phyloP scores from a whole-genome alignment of 2,113 vertebrate genomes.

The Oryzias woworae region DNA sequence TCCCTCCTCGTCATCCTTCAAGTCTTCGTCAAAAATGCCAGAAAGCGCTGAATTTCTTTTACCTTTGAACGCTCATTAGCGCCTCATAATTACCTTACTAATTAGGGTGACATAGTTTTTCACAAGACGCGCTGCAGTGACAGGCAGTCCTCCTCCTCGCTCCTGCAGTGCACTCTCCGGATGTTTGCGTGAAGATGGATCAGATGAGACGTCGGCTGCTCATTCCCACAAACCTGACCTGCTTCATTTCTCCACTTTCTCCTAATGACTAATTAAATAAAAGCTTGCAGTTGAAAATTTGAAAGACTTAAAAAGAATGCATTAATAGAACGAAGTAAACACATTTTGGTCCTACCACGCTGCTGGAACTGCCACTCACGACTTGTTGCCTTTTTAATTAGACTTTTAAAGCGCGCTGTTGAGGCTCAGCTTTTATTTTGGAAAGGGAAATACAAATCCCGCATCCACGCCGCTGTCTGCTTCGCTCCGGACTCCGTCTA shows the following conservation, averaged over 20 bases:
- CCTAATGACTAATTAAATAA: too few relatives aligned
- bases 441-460: too few relatives aligned
- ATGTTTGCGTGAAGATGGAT: constrained; percentile 22
- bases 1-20: constrained; percentile 31
- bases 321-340: neutral
- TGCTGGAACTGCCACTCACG: constrained; percentile 10
- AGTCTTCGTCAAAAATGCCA: neutral
- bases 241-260: too few relatives aligned
- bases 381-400: constrained; percentile 4
- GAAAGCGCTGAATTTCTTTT: constrained; percentile 72
- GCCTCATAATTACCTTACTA: constrained; percentile 91
- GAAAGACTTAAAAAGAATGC: too few relatives aligned
- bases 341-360: constrained; percentile 15
- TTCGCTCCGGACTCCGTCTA: too few relatives aligned
- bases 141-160: constrained; percentile 76
- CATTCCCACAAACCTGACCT: too few relatives aligned
- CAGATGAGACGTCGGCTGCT: neutral
- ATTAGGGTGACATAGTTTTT: constrained; percentile 88
- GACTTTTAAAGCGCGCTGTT: neutral
- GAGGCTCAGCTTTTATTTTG: too few relatives aligned
- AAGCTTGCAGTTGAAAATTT: too few relatives aligned
- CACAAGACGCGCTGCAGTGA: constrained; percentile 82
- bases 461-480: too few relatives aligned
- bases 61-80: constrained; percentile 90
- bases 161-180: constrained; percentile 45